A percentile compares a stretch with the other conserved stretches of the same genome.
These are phyloP conservation scores for Nanger granti DNA, from an alignment of 2,113 vertebrate genomes.

Conservation along the genomic window DNA sequence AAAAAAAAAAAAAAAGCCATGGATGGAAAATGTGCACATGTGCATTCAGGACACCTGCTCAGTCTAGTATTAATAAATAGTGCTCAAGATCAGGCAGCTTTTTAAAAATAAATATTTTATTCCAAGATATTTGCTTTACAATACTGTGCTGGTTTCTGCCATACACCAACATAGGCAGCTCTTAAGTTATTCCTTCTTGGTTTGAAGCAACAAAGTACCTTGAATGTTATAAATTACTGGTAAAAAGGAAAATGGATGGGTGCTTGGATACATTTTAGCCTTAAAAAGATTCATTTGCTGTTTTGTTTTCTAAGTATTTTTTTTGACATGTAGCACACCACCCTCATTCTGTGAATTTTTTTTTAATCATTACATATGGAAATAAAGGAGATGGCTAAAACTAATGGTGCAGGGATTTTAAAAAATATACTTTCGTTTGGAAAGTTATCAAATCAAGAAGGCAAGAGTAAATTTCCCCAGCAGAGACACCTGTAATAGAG, in stretches of 20 bases:
- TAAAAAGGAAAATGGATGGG: background rate
- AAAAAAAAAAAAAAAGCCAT: background rate
- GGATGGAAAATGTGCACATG: background rate
- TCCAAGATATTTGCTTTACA: background rate
- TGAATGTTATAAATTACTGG: background rate
- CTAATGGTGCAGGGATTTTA: background rate
- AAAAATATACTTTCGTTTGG: background rate
- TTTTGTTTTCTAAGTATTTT: conserved; percentile 20
- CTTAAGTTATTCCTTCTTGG: background rate
- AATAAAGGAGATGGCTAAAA: background rate
- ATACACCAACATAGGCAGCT: background rate
- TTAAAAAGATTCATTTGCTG: background rate
- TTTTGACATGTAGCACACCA: background rate
- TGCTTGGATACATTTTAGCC: background rate
- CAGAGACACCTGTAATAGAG: background rate
- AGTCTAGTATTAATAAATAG: background rate
- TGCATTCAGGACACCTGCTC: background rate
- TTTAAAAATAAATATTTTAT: background rate
- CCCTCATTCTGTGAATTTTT: background rate
- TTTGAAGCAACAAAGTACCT: background rate
- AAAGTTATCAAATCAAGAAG: background rate
- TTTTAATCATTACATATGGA: background rate
- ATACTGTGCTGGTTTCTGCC: background rate
- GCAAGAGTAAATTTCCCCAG: background rate
- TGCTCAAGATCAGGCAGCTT: background rate